Evolutionary conservation across 1,140 invertebrate species (phyloP).

Genomic region (Rhagoletis zephyria): DNA sequence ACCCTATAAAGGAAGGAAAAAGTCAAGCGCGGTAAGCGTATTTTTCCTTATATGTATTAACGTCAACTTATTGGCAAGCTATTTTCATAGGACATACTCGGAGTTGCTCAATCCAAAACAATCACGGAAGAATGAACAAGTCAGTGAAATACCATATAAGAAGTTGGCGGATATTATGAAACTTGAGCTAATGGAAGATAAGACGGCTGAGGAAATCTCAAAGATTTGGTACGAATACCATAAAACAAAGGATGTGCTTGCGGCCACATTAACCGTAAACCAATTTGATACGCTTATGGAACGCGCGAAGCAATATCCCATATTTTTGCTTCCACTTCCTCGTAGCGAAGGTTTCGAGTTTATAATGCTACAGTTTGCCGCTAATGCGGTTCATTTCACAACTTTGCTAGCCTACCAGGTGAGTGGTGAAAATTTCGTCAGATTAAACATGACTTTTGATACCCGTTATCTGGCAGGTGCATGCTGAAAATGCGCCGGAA

Average conservation of each 20-base stretch:
- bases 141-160: constrained; percentile 73
- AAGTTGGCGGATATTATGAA: constrained; percentile 85
- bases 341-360: constrained; percentile 90
- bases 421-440: constrained; percentile 54
- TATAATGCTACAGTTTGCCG: constrained; percentile 84
- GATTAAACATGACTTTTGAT: neutral
- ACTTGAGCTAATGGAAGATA: constrained; percentile 82
- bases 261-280: constrained; percentile 79
- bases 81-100: neutral
- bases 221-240: constrained; percentile 88
- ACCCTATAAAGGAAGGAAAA: constrained; percentile 73
- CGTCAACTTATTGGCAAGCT: neutral
- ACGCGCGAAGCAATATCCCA: constrained; percentile 77
- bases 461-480: constrained; percentile 76
- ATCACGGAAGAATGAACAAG: constrained; percentile 61
- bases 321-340: constrained; percentile 88
- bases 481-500: constrained; percentile 93
- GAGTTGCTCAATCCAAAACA: constrained; percentile 76
- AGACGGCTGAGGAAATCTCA: constrained; percentile 82
- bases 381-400: constrained; percentile 87
- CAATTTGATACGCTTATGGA: constrained; percentile 78
- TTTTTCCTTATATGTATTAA: too few relatives aligned
- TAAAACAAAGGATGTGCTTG: constrained; percentile 82
- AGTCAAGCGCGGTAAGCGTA: constrained; percentile 69
- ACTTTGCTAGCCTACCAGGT: constrained; percentile 89